Evolutionary conservation across 2,888 invertebrate species (phyloP).

Genomic region (Pseudanteris insignis): DNA sequence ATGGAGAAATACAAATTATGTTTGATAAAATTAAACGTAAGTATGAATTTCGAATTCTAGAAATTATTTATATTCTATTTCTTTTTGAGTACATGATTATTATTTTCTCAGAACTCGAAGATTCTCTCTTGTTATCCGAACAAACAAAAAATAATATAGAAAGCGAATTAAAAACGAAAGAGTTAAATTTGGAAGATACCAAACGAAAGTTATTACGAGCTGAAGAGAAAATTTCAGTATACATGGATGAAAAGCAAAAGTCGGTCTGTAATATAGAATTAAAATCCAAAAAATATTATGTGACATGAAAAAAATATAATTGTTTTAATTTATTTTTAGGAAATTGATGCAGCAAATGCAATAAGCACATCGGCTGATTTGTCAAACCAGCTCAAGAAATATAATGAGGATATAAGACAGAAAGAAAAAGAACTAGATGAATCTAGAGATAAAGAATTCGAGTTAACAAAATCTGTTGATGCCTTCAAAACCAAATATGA

Average conservation of each 20-base stretch:
- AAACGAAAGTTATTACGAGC: slow-evolving; percentile 70
- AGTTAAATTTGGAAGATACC: slow-evolving; percentile 65
- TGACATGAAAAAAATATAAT: not conserved
- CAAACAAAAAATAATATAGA: slow-evolving; percentile 59
- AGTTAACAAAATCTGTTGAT: slow-evolving; percentile 51
- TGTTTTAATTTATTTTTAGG: slow-evolving; percentile 53
- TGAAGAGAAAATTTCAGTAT: slow-evolving; percentile 70
- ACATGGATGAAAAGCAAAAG: slow-evolving; percentile 71
- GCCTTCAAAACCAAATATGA: slow-evolving; percentile 50
- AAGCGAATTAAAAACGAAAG: slow-evolving; percentile 55
- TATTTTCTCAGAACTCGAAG: slow-evolving; percentile 53
- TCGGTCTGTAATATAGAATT: slow-evolving; percentile 57
- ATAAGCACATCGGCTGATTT: slow-evolving; percentile 73
- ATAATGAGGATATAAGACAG: slow-evolving; percentile 60
- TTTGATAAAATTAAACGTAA: slow-evolving; percentile 57
- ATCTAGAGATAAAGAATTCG: slow-evolving; percentile 50
- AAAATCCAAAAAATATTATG: not conserved
- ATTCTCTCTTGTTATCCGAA: slow-evolving; percentile 56
- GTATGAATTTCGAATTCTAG: too few species aligned
- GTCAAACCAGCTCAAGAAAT: slow-evolving; percentile 63
- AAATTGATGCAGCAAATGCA: slow-evolving; percentile 71
- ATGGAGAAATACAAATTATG: slow-evolving; percentile 58
- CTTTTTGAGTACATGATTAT: not conserved
- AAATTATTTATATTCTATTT: too few species aligned
- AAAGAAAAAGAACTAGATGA: slow-evolving; percentile 64